Percentiles rank a stretch among this genome's conserved stretches.
These are phyloP conservation scores for Cydia splendana DNA, from an alignment of 1,140 invertebrate genomes.

Conservation along the genomic window DNA sequence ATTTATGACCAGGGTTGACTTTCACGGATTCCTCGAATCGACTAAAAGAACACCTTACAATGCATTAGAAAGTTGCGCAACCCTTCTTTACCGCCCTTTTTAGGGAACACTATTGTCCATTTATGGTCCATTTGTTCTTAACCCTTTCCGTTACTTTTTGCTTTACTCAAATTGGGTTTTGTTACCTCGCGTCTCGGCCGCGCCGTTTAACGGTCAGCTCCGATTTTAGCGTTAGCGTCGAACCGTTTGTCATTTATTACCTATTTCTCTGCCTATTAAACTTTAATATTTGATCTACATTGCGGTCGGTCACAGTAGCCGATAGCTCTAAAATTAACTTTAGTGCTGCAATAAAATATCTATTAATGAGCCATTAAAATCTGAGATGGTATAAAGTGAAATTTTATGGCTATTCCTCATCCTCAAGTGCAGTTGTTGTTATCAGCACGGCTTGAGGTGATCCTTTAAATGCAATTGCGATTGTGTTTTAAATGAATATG, in stretches of 20 bases:
- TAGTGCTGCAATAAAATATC: conserved; percentile 69
- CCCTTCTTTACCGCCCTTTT: conserved; percentile 69
- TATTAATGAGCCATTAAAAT: conserved; percentile 76
- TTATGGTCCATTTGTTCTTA: conserved; percentile 56
- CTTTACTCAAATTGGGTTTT: conserved; percentile 51
- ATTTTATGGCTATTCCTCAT: conserved; percentile 40
- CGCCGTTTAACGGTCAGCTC: conserved; percentile 18
- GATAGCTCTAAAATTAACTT: conserved; percentile 75
- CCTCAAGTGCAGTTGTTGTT: conserved; percentile 44
- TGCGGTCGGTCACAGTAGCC: conserved; percentile 69
- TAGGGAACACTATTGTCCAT: conserved; percentile 63
- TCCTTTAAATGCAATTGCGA: conserved; percentile 9
- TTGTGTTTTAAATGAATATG: conserved; percentile 29
- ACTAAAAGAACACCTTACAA: conserved; percentile 68
- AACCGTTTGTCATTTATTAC: conserved; percentile 29
- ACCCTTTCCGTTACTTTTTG: conserved; percentile 71
- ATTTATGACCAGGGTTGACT: conserved; percentile 55
- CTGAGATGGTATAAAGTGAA: conserved; percentile 76
- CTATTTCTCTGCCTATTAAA: conserved; percentile 34
- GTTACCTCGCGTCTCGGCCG: conserved; percentile 39
- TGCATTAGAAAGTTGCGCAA: conserved; percentile 78
- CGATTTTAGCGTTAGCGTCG: conserved; percentile 10
- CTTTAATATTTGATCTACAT: conserved; percentile 56
- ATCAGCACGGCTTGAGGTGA: conserved; percentile 36
- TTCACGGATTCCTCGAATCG: conserved; percentile 69